phyloP scores from a whole-genome alignment of 2,888 invertebrate genomes.

The Brachycybe producta region DNA sequence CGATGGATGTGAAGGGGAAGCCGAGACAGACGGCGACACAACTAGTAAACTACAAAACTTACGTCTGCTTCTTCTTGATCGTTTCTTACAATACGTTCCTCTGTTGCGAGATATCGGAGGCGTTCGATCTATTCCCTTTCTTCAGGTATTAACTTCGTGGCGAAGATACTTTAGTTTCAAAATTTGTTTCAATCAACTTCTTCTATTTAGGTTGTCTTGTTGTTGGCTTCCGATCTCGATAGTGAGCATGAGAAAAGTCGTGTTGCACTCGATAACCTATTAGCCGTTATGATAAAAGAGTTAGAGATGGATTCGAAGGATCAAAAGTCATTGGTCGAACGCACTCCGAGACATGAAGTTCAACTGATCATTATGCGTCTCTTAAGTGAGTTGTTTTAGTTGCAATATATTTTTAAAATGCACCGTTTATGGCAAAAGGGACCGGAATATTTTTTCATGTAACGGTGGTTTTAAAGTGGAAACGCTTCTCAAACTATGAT shows the following conservation, averaged over 20 bases:
- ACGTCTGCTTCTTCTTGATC: constrained; percentile 55
- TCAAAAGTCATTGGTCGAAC: constrained; percentile 42
- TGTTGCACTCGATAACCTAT: constrained; percentile 57
- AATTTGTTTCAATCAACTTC: constrained; percentile 13
- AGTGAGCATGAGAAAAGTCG: constrained; percentile 68
- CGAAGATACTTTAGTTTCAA: too few relatives aligned
- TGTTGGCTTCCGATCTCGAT: constrained; percentile 79
- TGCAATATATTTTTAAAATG: constrained; percentile 14
- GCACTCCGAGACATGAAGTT: constrained; percentile 66
- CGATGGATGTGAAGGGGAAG: constrained; percentile 28
- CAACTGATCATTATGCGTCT: constrained; percentile 77
- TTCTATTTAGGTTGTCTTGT: constrained; percentile 54
- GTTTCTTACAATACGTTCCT: constrained; percentile 62
- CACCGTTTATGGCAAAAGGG: too few relatives aligned
- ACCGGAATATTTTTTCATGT: neutral
- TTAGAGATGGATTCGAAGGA: constrained; percentile 37
- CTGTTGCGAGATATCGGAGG: constrained; percentile 64
- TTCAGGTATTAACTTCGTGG: constrained; percentile 54
- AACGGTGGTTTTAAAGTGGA: too few relatives aligned
- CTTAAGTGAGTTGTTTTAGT: constrained; percentile 48
- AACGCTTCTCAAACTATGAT: too few relatives aligned
- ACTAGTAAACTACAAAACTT: constrained; percentile 46
- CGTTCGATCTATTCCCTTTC: constrained; percentile 73
- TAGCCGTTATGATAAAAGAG: constrained; percentile 51
- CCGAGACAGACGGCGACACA: constrained; percentile 32